Percentiles rank a stretch among this genome's conserved stretches.
These are phyloP conservation scores for Arrhamphus sclerolepis DNA, from an alignment of 2,797 vertebrate genomes.

Conservation along the genomic window DNA sequence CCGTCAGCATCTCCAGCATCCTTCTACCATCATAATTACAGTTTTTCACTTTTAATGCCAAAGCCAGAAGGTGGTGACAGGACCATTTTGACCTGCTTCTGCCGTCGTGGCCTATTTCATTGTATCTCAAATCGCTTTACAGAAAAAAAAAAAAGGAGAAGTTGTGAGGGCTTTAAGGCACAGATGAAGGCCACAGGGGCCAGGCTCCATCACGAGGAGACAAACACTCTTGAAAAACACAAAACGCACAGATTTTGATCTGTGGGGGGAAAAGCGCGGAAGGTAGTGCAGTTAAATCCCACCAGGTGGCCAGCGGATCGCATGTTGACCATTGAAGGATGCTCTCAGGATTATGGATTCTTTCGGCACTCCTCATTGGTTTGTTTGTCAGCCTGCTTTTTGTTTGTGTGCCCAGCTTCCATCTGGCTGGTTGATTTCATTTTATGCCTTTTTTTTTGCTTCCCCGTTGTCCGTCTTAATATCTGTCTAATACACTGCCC, in stretches of 20 bases:
- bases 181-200: too few relatives aligned
- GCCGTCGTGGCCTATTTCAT: too few relatives aligned
- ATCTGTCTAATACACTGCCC: conserved; percentile 34
- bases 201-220: too few relatives aligned
- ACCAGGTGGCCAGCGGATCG: conserved; percentile 69
- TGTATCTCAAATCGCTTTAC: too few relatives aligned
- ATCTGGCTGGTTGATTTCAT: conserved; percentile 35
- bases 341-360: conserved; percentile 60
- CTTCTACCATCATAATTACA: too few relatives aligned
- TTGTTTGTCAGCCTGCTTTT: conserved; percentile 48
- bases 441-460: not conserved
- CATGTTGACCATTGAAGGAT: conserved; percentile 63
- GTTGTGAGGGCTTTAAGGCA: too few relatives aligned
- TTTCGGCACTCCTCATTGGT: conserved; percentile 59
- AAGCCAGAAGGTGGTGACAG: too few relatives aligned
- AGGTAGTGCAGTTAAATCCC: conserved; percentile 52
- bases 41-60: too few relatives aligned
- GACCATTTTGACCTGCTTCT: too few relatives aligned
- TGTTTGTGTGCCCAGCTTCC: conserved; percentile 38
- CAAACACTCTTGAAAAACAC: too few relatives aligned
- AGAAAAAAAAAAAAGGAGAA: too few relatives aligned
- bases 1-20: too few relatives aligned
- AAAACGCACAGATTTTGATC: conserved; percentile 1
- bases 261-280: conserved; percentile 22
- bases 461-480: conserved; percentile 34